Conservation (phyloP, 1,140 invertebrate species). For the Brachionus paranguensis region DNA sequence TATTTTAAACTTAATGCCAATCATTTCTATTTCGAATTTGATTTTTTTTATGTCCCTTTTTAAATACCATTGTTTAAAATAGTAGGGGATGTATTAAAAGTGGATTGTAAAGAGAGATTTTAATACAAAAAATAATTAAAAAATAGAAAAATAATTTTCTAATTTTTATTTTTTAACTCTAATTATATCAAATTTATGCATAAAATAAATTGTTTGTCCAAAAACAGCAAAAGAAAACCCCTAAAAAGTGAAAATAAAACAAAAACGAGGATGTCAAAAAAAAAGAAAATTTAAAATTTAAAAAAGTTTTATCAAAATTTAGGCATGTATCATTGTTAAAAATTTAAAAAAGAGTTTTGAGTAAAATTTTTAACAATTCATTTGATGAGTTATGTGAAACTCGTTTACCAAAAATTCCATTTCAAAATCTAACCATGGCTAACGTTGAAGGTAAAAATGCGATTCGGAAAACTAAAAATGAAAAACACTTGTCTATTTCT, state of each 20-base stretch:
- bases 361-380: not conserved
- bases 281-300: not conserved
- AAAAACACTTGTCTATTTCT: not conserved
- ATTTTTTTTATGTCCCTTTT: no score
- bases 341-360: not conserved
- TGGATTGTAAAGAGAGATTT: no score
- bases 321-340: not conserved
- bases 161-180: not conserved
- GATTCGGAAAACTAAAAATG: not conserved
- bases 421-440: not conserved
- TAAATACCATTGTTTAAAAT: no score
- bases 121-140: no score
- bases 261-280: not conserved
- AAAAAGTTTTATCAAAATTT: not conserved
- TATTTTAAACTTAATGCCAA: no score
- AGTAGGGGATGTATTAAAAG: no score
- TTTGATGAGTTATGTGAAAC: not conserved
- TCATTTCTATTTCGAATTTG: no score
- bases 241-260: not conserved
- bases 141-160: not conserved
- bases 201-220: not conserved
- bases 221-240: not conserved
- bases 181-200: not conserved
- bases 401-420: not conserved
- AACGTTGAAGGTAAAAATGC: not conserved